Evolutionary conservation across 2,113 vertebrate genomes (phyloP).

Genomic region (Anguilla rostrata): DNA sequence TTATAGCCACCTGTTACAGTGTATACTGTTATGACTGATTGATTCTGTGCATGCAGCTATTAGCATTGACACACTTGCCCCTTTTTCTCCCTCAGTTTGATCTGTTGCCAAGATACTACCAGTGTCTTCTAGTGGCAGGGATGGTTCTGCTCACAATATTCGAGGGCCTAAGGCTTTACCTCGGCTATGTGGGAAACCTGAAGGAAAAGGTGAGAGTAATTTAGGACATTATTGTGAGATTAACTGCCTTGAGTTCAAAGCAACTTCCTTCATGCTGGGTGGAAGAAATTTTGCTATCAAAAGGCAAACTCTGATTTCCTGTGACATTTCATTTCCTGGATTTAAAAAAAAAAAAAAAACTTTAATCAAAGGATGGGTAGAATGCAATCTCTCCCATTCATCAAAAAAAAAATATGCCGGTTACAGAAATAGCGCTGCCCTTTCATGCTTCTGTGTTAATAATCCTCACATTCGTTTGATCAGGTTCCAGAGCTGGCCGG

Average conservation of each 20-base stretch:
- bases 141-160: constrained; percentile 67
- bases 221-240: not conserved
- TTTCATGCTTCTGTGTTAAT: not conserved
- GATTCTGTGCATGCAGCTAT: not conserved
- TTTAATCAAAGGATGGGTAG: too few relatives aligned
- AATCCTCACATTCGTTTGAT: constrained; percentile 24
- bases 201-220: constrained; percentile 74
- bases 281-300: not conserved
- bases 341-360: constrained; percentile 2
- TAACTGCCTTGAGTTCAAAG: not conserved
- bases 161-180: constrained; percentile 72
- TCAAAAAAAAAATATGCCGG: not conserved
- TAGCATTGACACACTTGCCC: not conserved
- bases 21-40: not conserved
- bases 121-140: constrained; percentile 73
- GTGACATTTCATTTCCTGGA: not conserved
- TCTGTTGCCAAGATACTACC: constrained; percentile 75
- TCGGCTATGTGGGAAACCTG: constrained; percentile 82
- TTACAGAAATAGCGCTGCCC: not conserved
- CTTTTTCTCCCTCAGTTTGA: constrained; percentile 63
- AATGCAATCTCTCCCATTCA: not conserved
- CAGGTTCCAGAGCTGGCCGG: constrained; percentile 81
- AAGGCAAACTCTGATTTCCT: constrained; percentile 11
- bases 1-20: not conserved
- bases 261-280: not conserved